A percentile compares a stretch with the other conserved stretches of the same genome.
Evolutionary conservation across 1,140 invertebrate species (phyloP).

Genomic region (Drosophila burlai): DNA sequence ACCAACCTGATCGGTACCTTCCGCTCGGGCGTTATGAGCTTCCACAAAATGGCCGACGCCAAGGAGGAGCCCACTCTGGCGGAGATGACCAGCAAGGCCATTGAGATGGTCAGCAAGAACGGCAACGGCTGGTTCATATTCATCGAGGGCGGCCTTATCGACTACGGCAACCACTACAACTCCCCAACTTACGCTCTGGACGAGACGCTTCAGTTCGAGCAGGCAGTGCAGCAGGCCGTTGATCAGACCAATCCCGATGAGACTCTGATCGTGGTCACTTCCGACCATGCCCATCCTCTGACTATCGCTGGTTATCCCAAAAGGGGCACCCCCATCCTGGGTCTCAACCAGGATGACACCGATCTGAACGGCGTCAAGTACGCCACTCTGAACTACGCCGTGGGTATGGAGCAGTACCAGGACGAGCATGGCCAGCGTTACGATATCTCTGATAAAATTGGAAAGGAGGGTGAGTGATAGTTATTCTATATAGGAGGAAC

Average conservation of each 20-base stretch:
- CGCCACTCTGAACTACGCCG: slow-evolving; percentile 91
- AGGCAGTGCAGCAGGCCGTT: slow-evolving; percentile 86
- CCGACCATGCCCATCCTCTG: slow-evolving; percentile 89
- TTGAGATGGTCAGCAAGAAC: slow-evolving; percentile 87
- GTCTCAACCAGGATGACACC: slow-evolving; percentile 75
- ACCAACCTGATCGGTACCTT: slow-evolving; percentile 87
- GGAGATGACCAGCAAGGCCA: slow-evolving; percentile 92
- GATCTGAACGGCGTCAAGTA: slow-evolving; percentile 89
- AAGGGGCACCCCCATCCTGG: slow-evolving; percentile 87
- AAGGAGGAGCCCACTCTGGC: slow-evolving; percentile 88
- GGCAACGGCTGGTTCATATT: slow-evolving; percentile 89
- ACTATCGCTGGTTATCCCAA: slow-evolving; percentile 87
- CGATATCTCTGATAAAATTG: slow-evolving; percentile 53
- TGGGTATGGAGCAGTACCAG: slow-evolving; percentile 87
- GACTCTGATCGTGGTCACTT: slow-evolving; percentile 89
- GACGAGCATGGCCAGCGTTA: slow-evolving; percentile 56
- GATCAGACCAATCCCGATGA: slow-evolving; percentile 86
- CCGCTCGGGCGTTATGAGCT: slow-evolving; percentile 85
- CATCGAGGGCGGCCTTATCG: slow-evolving; percentile 89
- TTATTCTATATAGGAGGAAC: not conserved
- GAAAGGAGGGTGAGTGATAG: slow-evolving; percentile 22
- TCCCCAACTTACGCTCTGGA: slow-evolving; percentile 86
- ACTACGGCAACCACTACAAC: slow-evolving; percentile 88
- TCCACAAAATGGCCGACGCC: slow-evolving; percentile 86
- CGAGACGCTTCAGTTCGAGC: slow-evolving; percentile 88